Base-by-base conservation (phyloP, 1,140 invertebrate species). In the Papilio machaon region DNA sequence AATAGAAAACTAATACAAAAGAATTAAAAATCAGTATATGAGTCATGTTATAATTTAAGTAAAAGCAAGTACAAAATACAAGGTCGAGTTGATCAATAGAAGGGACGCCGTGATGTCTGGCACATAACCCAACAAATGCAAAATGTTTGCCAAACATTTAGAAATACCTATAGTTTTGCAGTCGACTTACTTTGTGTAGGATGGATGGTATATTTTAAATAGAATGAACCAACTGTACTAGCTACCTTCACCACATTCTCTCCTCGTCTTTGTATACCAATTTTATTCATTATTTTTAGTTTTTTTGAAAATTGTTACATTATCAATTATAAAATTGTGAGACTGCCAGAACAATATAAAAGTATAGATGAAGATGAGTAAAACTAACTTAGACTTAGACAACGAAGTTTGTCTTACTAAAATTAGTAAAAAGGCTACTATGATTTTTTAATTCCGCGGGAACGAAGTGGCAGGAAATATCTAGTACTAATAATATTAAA, bases 61-160 rank as follows among this genome's bases (percentile, higher is more conserved):
- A 30, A 52, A 49, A 52, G 13, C 46, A 9, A 23, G 46, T 47
- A 76, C 74, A 49, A 52, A 75, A 6, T 47, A 23, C 74, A 52
- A 76, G 74, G 46, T 52, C 43, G n/a, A 52, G 74, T 74, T 47
- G 47, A 76, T 76, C 74, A 76, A 76, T 76, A 76, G 46, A 52
- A 23, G 13, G 23, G 74, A 19, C 74, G 74, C 47, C 74, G 74
- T 47, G 74, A 47, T 23, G 74, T 76, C 74, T 23, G 30, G 10
- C 60, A 64, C 23, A 11, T 70, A 70, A 70, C 64, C 19, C 11
- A 38, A 6, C 13, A 11, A 35, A 70, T 35, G 54, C 54, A 58
- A 35, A 35, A 2, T 38, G 23, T 35, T 70, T 70, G 64, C 30
- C 64, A 70, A 70, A 35, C 23, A 64, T 7, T 60, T 60, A 9